These are phyloP conservation scores for Sciurus vulgaris DNA, from an alignment of 2,797 vertebrate genomes.

Conservation along the genomic window DNA sequence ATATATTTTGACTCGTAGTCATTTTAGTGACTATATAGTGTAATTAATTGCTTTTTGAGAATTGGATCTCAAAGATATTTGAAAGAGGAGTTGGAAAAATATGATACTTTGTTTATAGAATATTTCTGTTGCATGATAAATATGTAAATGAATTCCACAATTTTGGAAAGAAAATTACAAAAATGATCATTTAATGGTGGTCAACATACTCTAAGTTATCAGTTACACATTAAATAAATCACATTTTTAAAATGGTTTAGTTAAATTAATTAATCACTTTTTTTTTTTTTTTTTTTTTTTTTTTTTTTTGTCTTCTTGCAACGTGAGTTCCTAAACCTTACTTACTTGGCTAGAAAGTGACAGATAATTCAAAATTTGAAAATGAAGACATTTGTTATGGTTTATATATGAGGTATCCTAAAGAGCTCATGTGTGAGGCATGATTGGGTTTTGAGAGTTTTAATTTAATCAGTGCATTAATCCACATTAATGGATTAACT, in stretches of 20 bases:
- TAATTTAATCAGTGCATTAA: too few relatives aligned
- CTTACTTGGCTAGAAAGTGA: neutral
- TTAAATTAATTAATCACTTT: neutral
- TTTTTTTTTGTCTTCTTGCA: too few relatives aligned
- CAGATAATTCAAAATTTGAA: neutral
- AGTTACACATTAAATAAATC: neutral
- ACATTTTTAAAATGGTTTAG: neutral
- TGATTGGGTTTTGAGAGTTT: too few relatives aligned
- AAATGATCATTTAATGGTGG: neutral
- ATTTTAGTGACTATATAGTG: neutral
- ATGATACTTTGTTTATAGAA: neutral
- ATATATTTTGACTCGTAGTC: neutral
- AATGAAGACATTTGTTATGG: neutral
- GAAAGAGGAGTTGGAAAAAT: neutral
- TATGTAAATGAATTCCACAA: neutral
- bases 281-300: too few relatives aligned
- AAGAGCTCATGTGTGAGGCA: too few relatives aligned
- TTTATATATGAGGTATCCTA: too few relatives aligned
- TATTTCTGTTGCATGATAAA: neutral
- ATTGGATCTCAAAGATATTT: neutral
- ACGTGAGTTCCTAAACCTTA: neutral
- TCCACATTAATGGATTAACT: too few relatives aligned
- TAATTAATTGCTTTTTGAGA: neutral
- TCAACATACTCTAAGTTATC: neutral
- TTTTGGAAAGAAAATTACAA: neutral